phyloP scores from a whole-genome alignment of 2,888 invertebrate species.

The Thyatira batis region DNA sequence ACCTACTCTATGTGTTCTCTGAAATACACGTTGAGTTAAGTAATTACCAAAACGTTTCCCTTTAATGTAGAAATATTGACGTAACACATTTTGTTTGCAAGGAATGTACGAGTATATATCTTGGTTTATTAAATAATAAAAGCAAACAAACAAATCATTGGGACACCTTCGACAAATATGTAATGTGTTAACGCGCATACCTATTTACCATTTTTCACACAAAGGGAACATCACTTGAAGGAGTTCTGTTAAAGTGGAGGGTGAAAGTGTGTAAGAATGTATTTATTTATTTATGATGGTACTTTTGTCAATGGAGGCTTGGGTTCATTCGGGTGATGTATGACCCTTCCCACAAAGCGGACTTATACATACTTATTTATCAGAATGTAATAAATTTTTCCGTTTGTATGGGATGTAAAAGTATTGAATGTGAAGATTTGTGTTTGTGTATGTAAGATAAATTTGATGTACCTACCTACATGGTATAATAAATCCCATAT shows the following conservation, averaged over 20 bases:
- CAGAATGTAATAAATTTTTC: slow-evolving; percentile 65
- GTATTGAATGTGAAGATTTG: slow-evolving; percentile 43
- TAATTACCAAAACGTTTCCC: no score
- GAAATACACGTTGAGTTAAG: no score
- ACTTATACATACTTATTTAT: slow-evolving; percentile 63
- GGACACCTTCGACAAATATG: slow-evolving; percentile 30
- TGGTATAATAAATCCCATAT: not conserved
- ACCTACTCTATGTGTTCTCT: no score
- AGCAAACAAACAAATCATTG: slow-evolving; percentile 9
- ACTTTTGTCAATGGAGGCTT: slow-evolving; percentile 66
- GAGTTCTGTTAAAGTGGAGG: slow-evolving; percentile 42
- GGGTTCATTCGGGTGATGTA: slow-evolving; percentile 72
- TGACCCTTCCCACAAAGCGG: slow-evolving; percentile 64
- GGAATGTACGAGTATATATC: not conserved
- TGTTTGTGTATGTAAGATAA: slow-evolving; percentile 23
- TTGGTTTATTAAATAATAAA: not conserved
- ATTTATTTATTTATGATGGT: slow-evolving; percentile 66
- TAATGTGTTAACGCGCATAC: slow-evolving; percentile 34
- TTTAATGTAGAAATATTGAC: no score
- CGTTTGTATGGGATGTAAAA: slow-evolving; percentile 46
- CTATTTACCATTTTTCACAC: slow-evolving; percentile 49
- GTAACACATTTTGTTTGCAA: no score
- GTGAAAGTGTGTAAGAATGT: slow-evolving; percentile 48
- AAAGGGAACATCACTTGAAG: slow-evolving; percentile 48
- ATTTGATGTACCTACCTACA: not conserved